Conservation (phyloP, 2,113 vertebrate species). For the Gymnobelideus leadbeateri region DNA sequence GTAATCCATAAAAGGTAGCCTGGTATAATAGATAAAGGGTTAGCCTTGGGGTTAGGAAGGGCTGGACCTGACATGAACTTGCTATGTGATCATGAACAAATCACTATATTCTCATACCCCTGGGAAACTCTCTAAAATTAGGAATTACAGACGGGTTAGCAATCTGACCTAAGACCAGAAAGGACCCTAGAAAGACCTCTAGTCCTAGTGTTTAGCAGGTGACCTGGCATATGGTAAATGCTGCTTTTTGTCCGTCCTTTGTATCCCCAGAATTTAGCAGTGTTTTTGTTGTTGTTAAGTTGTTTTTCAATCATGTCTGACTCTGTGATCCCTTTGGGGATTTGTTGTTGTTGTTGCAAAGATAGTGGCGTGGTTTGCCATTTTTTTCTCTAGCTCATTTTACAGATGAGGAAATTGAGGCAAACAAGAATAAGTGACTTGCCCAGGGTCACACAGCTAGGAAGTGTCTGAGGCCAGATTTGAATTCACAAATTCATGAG, state of each 20-base stretch:
- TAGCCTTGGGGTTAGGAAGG: neutral
- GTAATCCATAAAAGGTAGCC: neutral
- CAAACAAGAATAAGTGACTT: neutral
- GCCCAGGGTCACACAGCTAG: neutral
- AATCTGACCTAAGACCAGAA: neutral
- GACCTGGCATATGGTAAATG: neutral
- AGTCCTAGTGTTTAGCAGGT: neutral
- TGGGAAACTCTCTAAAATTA: too few relatives aligned
- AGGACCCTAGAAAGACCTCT: neutral
- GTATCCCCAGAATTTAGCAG: neutral
- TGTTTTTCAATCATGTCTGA: neutral
- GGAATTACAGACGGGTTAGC: neutral
- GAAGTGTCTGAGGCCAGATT: neutral
- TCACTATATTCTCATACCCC: neutral
- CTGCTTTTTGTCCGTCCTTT: neutral
- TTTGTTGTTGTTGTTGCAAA: too few relatives aligned
- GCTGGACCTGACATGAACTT: neutral
- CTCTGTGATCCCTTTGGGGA: neutral
- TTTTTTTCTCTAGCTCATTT: neutral
- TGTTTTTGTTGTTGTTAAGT: neutral
- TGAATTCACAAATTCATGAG: neutral
- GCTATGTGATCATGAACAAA: neutral
- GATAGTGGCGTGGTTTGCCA: neutral
- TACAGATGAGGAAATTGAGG: neutral
- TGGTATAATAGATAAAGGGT: neutral